phyloP scores from a whole-genome alignment of 2,113 vertebrate genomes.

The Cranoglanis bouderius region DNA sequence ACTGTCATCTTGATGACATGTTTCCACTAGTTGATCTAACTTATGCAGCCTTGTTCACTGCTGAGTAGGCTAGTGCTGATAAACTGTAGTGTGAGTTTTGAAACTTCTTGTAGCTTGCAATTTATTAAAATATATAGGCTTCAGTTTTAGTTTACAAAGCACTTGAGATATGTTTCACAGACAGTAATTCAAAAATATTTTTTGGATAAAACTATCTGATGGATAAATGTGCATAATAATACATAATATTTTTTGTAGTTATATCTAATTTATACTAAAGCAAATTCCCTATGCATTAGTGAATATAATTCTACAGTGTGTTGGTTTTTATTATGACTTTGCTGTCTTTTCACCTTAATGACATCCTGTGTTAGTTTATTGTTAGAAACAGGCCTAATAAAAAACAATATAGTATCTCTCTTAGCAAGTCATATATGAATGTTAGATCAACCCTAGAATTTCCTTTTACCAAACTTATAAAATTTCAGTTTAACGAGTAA shows the following conservation, averaged over 20 bases:
- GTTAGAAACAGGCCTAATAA: not conserved
- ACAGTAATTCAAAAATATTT: not conserved
- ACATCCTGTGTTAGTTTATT: not conserved
- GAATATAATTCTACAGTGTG: too few relatives aligned
- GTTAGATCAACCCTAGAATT: not conserved
- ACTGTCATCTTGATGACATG: not conserved
- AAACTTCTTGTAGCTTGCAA: not conserved
- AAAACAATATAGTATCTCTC: not conserved
- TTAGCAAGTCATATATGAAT: not conserved
- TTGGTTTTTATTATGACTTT: not conserved
- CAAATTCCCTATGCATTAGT: too few relatives aligned
- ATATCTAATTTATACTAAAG: not conserved
- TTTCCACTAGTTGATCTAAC: not conserved
- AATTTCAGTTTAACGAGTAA: not conserved
- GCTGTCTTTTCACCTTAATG: not conserved
- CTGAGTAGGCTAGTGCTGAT: not conserved
- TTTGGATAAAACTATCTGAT: too few relatives aligned
- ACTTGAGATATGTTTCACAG: not conserved
- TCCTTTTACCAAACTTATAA: not conserved
- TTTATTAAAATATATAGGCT: not conserved
- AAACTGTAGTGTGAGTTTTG: not conserved
- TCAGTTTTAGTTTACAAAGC: not conserved
- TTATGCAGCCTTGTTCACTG: not conserved
- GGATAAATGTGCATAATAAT: not conserved
- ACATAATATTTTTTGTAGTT: not conserved